A percentile compares a stretch with the other conserved stretches of the same genome.
Conservation (phyloP, 2,797 vertebrate species). For the Nasua narica region DNA sequence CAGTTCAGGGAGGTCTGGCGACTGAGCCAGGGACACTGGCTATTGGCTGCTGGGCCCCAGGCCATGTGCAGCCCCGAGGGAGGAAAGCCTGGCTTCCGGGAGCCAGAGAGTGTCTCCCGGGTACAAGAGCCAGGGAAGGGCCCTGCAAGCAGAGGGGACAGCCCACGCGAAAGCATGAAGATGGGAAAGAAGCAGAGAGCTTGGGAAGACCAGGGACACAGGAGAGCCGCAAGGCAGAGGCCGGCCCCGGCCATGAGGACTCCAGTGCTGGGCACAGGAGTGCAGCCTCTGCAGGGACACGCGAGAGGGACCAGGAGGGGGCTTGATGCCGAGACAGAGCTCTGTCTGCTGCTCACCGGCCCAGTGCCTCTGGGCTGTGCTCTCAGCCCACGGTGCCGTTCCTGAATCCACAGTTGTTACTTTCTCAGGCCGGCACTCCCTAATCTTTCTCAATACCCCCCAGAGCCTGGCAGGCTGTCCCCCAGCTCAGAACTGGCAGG, state of each 20-base stretch:
- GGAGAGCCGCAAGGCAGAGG: neutral
- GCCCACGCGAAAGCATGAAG: neutral
- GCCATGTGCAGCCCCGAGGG: neutral
- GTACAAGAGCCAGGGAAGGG: neutral
- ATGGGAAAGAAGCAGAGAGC: neutral
- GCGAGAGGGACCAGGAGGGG: neutral
- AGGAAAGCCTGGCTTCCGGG: neutral
- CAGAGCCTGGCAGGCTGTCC: neutral
- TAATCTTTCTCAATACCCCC: neutral
- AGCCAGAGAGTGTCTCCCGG: neutral
- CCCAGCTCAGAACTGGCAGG: neutral
- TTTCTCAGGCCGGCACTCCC: neutral
- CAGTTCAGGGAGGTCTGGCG: neutral
- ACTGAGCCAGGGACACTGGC: neutral
- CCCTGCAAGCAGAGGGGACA: neutral
- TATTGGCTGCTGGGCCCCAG: neutral
- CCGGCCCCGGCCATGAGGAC: neutral
- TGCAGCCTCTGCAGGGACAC: neutral
- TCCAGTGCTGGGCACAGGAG: neutral
- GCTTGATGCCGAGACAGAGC: neutral
- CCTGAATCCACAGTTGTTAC: neutral
- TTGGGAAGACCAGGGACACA: fast-evolving
- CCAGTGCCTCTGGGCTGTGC: neutral
- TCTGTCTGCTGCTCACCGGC: too few species aligned
- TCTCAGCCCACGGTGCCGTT: neutral